Base-by-base conservation (phyloP, 2,888 invertebrate genomes). In the Chirona hameri region DNA sequence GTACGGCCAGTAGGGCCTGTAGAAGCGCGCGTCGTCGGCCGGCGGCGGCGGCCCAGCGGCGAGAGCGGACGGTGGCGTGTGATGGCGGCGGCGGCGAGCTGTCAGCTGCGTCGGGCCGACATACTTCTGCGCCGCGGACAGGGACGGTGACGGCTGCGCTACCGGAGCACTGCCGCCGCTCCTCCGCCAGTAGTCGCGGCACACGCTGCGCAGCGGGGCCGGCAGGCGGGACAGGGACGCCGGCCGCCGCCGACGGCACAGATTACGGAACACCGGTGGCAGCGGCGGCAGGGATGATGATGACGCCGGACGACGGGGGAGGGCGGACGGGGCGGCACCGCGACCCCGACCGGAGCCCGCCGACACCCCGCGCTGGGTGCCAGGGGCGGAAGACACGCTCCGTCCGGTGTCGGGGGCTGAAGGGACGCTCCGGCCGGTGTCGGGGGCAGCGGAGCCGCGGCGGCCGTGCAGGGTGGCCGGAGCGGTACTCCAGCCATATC, bases 1-100 rank as follows among this genome's bases (percentile, higher is more conserved):
- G 69, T 69, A 69, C 69, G 69, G 69, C 69, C 69, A 69, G 69
- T 69, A 69, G 27, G 69, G 29, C 69, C 27, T 27, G 69, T 69
- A 69, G 69, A 69, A 69, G 24, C 60, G 21, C 7, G 24, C 24
- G 60, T 24, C 60, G 24, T 24, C 24, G 60, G 21, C 7, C 18
- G 60, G 60, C 21, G 60, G 60, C 24, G 27, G 27, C 27, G 27
- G 1, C 29, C 27, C 14, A 9, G 69, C 27, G 7, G 27, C 29
- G 9, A 12, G 7, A 10, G 27, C 14, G 27, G 12, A 1, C 14
- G 14, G 27, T 12, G 27, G 29, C 24, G 3, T 14, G 29, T 10
- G 69, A 5, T 27, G 27, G 7, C 27, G 69, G 27, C 69, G 69
- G 18, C 60, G 60, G 24, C 60, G 27, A 29, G 69, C 18, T 29